These are phyloP conservation scores for Aphaenogaster ashmeadi DNA, from an alignment of 1,140 invertebrate species.

Conservation along the genomic window DNA sequence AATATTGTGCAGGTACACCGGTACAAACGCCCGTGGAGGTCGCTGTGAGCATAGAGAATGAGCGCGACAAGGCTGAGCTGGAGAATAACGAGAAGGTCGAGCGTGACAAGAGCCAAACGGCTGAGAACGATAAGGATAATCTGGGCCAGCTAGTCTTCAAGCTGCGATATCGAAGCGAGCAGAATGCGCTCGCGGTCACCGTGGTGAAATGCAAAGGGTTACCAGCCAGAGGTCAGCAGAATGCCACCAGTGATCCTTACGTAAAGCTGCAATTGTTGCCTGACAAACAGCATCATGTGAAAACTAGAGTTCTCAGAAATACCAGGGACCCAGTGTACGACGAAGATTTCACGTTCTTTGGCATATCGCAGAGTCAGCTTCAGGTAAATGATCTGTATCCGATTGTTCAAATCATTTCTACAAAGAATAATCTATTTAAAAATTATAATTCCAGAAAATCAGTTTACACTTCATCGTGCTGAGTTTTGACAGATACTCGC, in stretches of 20 bases:
- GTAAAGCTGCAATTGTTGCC: constrained; percentile 97
- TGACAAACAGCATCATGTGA: constrained; percentile 98
- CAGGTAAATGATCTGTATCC: constrained; percentile 82
- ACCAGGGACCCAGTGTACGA: constrained; percentile 97
- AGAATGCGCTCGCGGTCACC: constrained; percentile 96
- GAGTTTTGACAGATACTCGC: constrained; percentile 98
- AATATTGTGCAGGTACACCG: constrained; percentile 70
- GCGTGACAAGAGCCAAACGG: constrained; percentile 75
- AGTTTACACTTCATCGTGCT: constrained; percentile 97
- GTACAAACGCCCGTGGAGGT: constrained; percentile 81
- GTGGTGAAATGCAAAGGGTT: constrained; percentile 95
- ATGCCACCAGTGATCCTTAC: constrained; percentile 95
- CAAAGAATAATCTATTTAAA: neutral
- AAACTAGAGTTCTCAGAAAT: constrained; percentile 97
- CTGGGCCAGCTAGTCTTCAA: constrained; percentile 96
- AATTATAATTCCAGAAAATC: constrained; percentile 89
- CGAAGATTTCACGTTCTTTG: constrained; percentile 99
- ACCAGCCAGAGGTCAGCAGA: constrained; percentile 92
- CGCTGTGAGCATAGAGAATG: constrained; percentile 84
- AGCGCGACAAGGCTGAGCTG: constrained; percentile 89
- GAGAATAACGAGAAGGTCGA: constrained; percentile 89
- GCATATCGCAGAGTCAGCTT: constrained; percentile 94
- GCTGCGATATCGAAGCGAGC: constrained; percentile 95
- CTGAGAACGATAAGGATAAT: constrained; percentile 87
- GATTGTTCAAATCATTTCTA: neutral